phyloP scores from a whole-genome alignment of 1,140 invertebrate genomes.

The Drosophila orosa region DNA sequence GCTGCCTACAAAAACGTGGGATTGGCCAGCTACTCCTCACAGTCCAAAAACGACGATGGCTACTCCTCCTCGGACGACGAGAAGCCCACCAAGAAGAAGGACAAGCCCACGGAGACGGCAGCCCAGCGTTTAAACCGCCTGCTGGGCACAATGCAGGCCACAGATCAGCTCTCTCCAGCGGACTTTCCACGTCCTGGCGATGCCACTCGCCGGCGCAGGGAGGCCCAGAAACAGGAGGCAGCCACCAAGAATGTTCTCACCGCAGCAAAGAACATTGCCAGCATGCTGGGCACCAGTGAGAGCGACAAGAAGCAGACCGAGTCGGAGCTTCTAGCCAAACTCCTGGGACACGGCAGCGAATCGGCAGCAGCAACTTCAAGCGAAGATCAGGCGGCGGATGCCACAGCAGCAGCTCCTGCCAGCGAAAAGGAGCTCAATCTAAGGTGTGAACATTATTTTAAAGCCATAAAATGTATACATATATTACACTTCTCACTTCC shows the following conservation, averaged over 20 bases:
- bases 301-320: constrained; percentile 88
- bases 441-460: constrained; percentile 52
- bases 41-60: constrained; percentile 69
- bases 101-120: constrained; percentile 55
- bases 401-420: neutral
- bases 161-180: constrained; percentile 38
- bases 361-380: constrained; percentile 49
- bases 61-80: constrained; percentile 71
- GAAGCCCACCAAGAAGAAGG: constrained; percentile 57
- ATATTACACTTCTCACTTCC: neutral
- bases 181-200: constrained; percentile 73
- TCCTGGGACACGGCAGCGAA: constrained; percentile 86
- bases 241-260: constrained; percentile 74
- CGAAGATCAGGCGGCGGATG: constrained; percentile 6
- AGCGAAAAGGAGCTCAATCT: constrained; percentile 70
- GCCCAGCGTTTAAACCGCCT: constrained; percentile 70
- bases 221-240: constrained; percentile 60
- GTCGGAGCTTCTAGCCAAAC: constrained; percentile 89
- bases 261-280: constrained; percentile 89
- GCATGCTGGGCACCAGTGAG: constrained; percentile 87
- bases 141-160: constrained; percentile 73
- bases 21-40: constrained; percentile 38
- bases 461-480: neutral
- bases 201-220: constrained; percentile 54
- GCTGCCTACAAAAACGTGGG: constrained; percentile 67